A percentile compares a stretch with the other conserved stretches of the same genome.
Evolutionary conservation across 30 jellyfish, hydroid and myxozoan species (phyloP).

Genomic region (Clytia hemisphaerica): DNA sequence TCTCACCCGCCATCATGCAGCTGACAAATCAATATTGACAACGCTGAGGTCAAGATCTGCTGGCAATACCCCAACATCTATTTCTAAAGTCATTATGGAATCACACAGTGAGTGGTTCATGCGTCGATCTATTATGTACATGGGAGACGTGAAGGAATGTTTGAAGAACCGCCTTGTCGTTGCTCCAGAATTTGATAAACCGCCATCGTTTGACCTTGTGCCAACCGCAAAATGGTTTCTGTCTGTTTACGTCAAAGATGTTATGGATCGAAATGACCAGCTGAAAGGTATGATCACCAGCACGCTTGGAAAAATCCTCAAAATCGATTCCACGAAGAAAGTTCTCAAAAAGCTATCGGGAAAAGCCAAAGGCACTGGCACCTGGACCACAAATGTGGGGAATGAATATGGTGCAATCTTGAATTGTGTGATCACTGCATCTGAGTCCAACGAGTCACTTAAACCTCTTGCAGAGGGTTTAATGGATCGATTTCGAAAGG

Average conservation of each 20-base stretch:
- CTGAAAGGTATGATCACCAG: too few species aligned
- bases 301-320: constrained; percentile 31
- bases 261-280: too few species aligned
- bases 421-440: constrained; percentile 23
- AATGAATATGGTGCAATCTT: constrained; percentile 47
- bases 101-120: too few species aligned
- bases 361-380: constrained; percentile 34
- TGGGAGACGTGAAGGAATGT: too few species aligned
- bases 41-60: too few species aligned
- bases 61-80: too few species aligned
- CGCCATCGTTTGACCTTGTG: background rate
- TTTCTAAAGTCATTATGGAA: too few species aligned
- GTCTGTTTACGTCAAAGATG: constrained; percentile 31
- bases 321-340: constrained; percentile 58
- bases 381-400: constrained; percentile 48
- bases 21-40: too few species aligned
- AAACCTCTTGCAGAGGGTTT: constrained; percentile 29
- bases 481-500: constrained; percentile 18
- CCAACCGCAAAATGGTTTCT: constrained; percentile 43
- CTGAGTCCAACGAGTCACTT: constrained; percentile 4
- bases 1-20: too few species aligned
- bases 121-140: too few species aligned
- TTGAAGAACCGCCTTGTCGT: background rate
- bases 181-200: background rate
- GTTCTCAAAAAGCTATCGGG: constrained; percentile 43